Evolutionary conservation across 1,140 invertebrate species (phyloP).

Genomic region (Tetranychus cinnabarinus): DNA sequence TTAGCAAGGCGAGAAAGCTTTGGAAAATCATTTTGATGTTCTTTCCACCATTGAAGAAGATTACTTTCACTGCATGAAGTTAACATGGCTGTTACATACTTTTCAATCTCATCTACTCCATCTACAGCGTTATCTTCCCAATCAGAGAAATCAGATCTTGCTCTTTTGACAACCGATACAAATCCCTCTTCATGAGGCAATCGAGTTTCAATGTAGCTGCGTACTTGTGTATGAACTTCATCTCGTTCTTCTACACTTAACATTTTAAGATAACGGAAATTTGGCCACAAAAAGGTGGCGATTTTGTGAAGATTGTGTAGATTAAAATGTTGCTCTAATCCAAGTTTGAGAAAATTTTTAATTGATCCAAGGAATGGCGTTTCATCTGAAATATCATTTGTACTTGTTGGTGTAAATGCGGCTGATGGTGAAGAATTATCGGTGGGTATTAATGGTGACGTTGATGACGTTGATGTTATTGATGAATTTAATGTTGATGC

Average conservation of each 20-base stretch:
- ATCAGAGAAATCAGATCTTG: constrained; percentile 7
- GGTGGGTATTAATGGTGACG: background rate
- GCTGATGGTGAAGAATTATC: background rate
- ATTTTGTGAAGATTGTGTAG: constrained; percentile 7
- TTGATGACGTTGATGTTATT: background rate
- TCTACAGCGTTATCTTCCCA: constrained; percentile 7
- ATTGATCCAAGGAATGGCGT: background rate
- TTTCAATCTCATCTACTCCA: constrained; percentile 8
- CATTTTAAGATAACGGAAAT: constrained; percentile 12
- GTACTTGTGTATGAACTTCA: constrained; percentile 8
- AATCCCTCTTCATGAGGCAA: background rate
- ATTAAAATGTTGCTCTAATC: constrained; percentile 2
- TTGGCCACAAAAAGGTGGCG: constrained; percentile 11
- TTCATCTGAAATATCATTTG: background rate
- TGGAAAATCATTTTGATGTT: constrained; percentile 7
- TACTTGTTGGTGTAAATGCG: background rate
- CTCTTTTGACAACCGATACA: background rate
- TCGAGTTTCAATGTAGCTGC: constrained; percentile 4
- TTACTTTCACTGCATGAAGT: constrained; percentile 7
- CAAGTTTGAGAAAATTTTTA: background rate
- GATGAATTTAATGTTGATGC: background rate
- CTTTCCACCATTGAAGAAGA: constrained; percentile 10
- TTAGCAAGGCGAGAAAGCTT: constrained; percentile 8
- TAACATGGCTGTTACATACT: constrained; percentile 6
- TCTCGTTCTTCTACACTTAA: constrained; percentile 8